Base-by-base conservation (phyloP, 1,140 invertebrate genomes). In the Pentalonia nigronervosa region DNA sequence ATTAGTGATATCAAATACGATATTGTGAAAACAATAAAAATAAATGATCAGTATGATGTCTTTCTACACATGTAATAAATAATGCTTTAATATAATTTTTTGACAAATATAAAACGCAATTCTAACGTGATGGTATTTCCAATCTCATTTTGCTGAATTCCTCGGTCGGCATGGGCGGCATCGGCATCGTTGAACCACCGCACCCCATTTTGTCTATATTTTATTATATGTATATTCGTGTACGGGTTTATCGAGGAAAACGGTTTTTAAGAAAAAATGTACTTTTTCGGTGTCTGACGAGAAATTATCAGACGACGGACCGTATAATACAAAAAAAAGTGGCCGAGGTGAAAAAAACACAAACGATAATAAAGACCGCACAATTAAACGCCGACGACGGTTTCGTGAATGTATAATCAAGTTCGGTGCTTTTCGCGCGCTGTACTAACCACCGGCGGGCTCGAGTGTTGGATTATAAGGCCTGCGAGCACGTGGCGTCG, bases 121-220 rank as follows among this genome's bases (percentile, higher is more conserved):
- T 88, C 87, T 90, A 36, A 92, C 91, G 23, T 41, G 91, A 30
- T 36, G 91, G 91, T 36, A 92, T 84, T 23, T 84, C 91, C 47
- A 92, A 53, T 92, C 3, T 92, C 47, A 84, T 34, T 30, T 53
- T 53, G 67, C 17, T 53, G 30, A 30, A 14, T 25, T 92, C 91
- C n/a, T 92, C 91, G 14, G 3, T 53, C 11, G n/a, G 25, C 90
- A 90, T 90, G 23, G 89, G 45, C 41, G 53, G 76, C 91, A 84
- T 92, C 9, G 76, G 91, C 91, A 92, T 84, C 34, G 91, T 48
- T n/a, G 91, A 92, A 83, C 91, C 91, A 56, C 91, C 91, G 47
- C 91, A 92, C 34, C 91, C 91, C 91, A 92, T 92, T 53, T 1
- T 23, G 6, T 30, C 1, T 41, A 41, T 41, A 41, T 41, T 41